phyloP scores from a whole-genome alignment of 2,888 invertebrate genomes.

The Eupithecia pulchellata region DNA sequence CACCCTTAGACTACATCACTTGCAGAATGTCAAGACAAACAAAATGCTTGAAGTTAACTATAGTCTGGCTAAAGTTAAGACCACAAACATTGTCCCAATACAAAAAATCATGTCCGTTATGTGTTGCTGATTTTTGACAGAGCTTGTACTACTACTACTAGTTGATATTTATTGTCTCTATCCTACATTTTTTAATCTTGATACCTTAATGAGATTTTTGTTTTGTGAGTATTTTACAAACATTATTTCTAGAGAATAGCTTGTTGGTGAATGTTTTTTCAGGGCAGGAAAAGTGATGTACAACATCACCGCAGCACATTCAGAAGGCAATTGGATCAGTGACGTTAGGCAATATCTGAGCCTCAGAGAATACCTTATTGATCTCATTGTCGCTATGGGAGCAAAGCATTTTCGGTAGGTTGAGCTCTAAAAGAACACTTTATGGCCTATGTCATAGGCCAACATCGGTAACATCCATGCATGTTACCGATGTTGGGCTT shows the following conservation, averaged over 20 bases:
- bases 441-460: background rate
- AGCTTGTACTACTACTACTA: background rate
- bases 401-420: conserved; percentile 22
- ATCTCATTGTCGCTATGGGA: conserved; percentile 19
- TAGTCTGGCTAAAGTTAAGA: background rate
- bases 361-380: conserved; percentile 15
- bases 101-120: background rate
- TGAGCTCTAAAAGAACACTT: background rate
- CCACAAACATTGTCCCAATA: background rate
- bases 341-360: conserved; percentile 23
- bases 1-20: background rate
- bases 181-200: background rate
- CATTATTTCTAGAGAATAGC: background rate
- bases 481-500: too few relatives aligned
- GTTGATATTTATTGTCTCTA: background rate
- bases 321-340: conserved; percentile 24
- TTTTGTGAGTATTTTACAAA: background rate
- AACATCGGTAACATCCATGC: too few relatives aligned
- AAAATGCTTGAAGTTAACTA: background rate
- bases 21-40: background rate
- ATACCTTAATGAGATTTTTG: background rate
- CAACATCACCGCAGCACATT: conserved; percentile 19
- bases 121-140: background rate
- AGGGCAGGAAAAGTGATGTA: conserved; percentile 21
- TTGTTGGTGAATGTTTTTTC: background rate